Evolutionary conservation across 2,113 vertebrate species (phyloP), one percentile per base, ranked within the genome.

Genomic region (Apteryx owenii): DNA sequence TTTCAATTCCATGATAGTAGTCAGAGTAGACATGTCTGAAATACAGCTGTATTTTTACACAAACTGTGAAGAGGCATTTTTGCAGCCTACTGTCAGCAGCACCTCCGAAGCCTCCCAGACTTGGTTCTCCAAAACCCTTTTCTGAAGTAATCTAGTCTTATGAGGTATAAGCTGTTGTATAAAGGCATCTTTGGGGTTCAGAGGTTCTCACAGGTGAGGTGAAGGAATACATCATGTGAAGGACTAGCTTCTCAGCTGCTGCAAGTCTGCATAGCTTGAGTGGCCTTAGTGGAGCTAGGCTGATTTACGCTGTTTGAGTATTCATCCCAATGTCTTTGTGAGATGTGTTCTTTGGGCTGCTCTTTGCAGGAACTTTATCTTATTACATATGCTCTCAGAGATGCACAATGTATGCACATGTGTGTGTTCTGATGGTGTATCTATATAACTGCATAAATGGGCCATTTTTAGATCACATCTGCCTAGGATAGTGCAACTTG

Each of bases 141-240:
- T 58, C 61, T 29, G 70, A 64, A 36, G 38, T 1, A 1, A 3
- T 85, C 38, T 58, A 2, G 2, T 33, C 70, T 21, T 5, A 42
- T 58, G 72, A 33, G 51, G 54, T 77, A 12, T 0, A 3, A 60
- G 73, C 77, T 65, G 61, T 36, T 48, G 61, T 22, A 1, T 17
- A 23, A 31, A 58, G 72, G 64, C 50, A 4, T 1, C 6, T n/a
- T 23, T 60, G 73, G 42, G 40, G 31, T 60, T 58, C 11, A 46
- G 22, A 60, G 18, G 40, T 21, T 26, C 31, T 31, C 21, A 10
- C 33, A 26, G 10, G 10, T 21, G 17, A 29, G 42, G 73, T 10
- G 3, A 10, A 28, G 28, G 20, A 21, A 3, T 15, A 0, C 22
- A 1, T 53, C 10, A 0, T 12, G 12, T 29, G 0, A 4, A 11